These are phyloP conservation scores for Charadrius vociferus DNA, from an alignment of 2,113 vertebrate species.

Conservation along the genomic window DNA sequence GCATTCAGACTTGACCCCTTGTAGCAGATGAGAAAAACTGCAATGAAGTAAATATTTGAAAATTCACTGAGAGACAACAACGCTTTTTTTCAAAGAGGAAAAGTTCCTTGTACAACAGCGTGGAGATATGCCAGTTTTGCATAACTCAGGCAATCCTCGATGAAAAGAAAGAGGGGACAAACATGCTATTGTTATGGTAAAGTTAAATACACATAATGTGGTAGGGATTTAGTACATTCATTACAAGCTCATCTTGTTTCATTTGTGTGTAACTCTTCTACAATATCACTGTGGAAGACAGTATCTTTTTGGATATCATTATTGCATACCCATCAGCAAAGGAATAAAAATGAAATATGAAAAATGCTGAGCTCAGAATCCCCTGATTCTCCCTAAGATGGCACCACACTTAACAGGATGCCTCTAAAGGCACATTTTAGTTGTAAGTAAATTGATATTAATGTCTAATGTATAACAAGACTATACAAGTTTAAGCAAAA, in stretches of 20 bases:
- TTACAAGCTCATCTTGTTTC: background rate
- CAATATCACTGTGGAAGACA: background rate
- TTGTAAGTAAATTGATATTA: background rate
- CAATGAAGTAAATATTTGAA: slow-evolving; percentile 1
- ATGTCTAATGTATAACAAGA: background rate
- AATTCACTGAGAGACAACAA: background rate
- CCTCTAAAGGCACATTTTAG: background rate
- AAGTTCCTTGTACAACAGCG: background rate
- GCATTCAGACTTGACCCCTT: background rate
- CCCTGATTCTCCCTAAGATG: background rate
- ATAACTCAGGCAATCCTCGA: background rate
- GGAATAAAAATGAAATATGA: background rate
- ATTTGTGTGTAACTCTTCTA: background rate
- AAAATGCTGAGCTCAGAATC: background rate
- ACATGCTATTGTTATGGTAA: background rate
- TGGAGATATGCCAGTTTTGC: background rate
- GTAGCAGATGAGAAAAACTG: background rate
- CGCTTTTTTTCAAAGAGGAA: background rate
- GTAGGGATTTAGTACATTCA: background rate
- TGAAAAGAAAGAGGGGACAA: background rate
- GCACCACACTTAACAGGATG: background rate
- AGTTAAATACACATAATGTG: background rate
- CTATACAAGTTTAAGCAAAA: background rate
- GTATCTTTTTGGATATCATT: background rate
- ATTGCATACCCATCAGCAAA: background rate